Conservation (phyloP, 2,888 invertebrate species). For the Drosophila colorata region DNA sequence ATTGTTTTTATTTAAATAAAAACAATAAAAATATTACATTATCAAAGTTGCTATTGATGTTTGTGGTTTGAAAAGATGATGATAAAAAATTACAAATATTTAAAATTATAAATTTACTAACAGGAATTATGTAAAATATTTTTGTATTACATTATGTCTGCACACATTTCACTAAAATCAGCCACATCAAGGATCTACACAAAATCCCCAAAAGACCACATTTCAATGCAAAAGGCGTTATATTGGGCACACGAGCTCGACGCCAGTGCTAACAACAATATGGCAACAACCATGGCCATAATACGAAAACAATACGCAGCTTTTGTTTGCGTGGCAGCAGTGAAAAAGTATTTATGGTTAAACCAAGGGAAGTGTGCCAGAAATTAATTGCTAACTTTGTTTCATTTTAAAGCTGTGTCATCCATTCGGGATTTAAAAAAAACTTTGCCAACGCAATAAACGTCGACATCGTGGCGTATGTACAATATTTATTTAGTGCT, state of each 20-base stretch:
- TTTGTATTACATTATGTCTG: no score
- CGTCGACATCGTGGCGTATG: conserved; percentile 1
- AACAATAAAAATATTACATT: no score
- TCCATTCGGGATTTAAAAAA: neutral
- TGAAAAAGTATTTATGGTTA: neutral
- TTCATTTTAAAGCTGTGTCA: conserved; percentile 4
- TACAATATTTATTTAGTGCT: conserved; percentile 3
- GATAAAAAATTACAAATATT: no score
- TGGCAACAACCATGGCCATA: neutral
- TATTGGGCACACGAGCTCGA: conserved; percentile 1
- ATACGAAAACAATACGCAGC: conserved; percentile 4
- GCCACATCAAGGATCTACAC: neutral
- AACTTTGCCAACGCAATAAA: neutral
- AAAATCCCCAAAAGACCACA: conserved; percentile 4
- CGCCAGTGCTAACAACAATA: conserved; percentile 13
- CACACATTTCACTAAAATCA: neutral
- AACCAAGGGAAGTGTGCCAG: conserved; percentile 7
- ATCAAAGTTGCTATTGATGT: no score
- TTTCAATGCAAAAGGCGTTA: conserved; percentile 14
- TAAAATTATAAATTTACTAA: no score
- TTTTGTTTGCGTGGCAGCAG: conserved; percentile 27
- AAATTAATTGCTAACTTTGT: neutral
- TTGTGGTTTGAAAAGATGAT: no score
- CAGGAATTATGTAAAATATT: no score
- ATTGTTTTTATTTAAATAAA: no score